These are phyloP conservation scores for Gymnoscopelus braueri DNA, from an alignment of 2,797 vertebrate genomes.

Conservation along the genomic window DNA sequence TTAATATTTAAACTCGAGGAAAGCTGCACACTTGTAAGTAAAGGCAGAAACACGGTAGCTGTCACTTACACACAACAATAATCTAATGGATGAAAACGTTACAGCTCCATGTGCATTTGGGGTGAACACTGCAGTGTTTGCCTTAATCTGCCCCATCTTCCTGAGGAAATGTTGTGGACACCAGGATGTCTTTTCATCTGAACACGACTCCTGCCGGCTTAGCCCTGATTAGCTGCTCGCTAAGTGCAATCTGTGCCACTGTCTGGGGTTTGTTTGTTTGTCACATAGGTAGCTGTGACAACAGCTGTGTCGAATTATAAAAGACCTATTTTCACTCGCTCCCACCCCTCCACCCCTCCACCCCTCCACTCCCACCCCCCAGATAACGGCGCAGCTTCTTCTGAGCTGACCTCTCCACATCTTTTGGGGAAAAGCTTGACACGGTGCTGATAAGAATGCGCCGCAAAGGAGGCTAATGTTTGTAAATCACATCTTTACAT, in stretches of 20 bases:
- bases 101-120: conserved; percentile 55
- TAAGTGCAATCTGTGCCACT: conserved; percentile 69
- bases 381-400: conserved; percentile 51
- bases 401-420: conserved; percentile 41
- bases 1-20: conserved; percentile 70
- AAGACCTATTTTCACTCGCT: conserved; percentile 57
- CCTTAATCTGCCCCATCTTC: conserved; percentile 56
- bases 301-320: conserved; percentile 56
- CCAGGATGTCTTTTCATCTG: conserved; percentile 62
- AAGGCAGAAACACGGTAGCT: conserved; percentile 65
- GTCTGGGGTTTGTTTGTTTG: conserved; percentile 66
- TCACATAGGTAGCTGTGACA: conserved; percentile 46
- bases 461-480: conserved; percentile 56
- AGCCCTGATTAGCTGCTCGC: conserved; percentile 50
- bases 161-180: conserved; percentile 52
- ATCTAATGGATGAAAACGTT: conserved; percentile 71
- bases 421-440: conserved; percentile 48
- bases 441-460: conserved; percentile 65
- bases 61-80: conserved; percentile 66
- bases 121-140: conserved; percentile 51
- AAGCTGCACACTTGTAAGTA: conserved; percentile 62
- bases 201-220: conserved; percentile 51
- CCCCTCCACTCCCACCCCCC: neutral
- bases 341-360: neutral
- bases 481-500: conserved; percentile 56